Evolutionary conservation across 2,888 invertebrate genomes (phyloP).

Genomic region (Bombylius major): DNA sequence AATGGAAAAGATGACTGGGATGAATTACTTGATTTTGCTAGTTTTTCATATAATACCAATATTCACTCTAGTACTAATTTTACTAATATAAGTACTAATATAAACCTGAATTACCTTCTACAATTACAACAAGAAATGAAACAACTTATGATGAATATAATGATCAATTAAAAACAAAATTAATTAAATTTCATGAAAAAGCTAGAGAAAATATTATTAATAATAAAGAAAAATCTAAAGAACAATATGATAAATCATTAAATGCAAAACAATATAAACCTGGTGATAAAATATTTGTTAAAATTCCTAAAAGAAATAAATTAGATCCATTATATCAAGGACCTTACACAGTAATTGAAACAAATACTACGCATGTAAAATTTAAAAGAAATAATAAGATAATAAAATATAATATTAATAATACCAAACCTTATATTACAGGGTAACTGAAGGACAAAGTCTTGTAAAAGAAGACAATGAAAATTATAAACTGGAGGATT

Average conservation of each 20-base stretch:
- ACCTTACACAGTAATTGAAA: background rate
- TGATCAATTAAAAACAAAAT: background rate
- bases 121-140: background rate
- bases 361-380: background rate
- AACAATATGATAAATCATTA: background rate
- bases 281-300: background rate
- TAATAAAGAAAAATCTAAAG: background rate
- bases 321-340: background rate
- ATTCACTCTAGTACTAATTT: background rate
- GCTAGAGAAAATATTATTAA: background rate
- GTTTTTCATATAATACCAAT: background rate
- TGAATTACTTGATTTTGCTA: background rate
- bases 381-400: background rate
- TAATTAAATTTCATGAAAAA: background rate
- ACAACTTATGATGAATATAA: background rate
- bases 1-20: background rate
- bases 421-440: background rate
- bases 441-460: background rate
- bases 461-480: background rate
- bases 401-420: background rate
- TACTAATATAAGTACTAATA: background rate
- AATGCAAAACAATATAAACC: background rate
- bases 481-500: background rate
- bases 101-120: background rate
- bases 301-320: background rate